Base-by-base conservation (phyloP, 2,113 vertebrate species). In the Brachypteracias leptosomus region DNA sequence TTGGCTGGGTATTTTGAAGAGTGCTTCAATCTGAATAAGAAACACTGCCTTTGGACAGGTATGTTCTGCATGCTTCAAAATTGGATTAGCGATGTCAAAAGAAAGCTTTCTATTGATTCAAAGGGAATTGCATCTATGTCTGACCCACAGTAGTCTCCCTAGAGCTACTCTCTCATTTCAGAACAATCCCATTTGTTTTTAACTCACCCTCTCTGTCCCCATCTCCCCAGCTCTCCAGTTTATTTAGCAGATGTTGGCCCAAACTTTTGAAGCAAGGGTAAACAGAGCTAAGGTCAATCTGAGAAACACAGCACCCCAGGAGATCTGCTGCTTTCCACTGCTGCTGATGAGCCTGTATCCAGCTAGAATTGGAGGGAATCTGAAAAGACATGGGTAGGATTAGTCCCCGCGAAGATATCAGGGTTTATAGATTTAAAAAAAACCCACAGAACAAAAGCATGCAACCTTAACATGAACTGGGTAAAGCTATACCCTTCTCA, bases 281-380 rank as follows among this genome's bases (percentile, higher is more conserved):
- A 96, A 91, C 67, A 74, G 93, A 95, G 61, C 95, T 96, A 93
- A 96, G 92, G 95, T 94, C 90, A 93, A 11, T 52, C 73, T 62
- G 73, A 84, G 90, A 93, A 96, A 88, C 65, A 55, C 68, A 93
- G 57, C 55, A 59, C 82, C 72, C 72, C 79, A 67, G 85, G 90
- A 96, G 93, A 90, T 52, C 85, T 93, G 83, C 84, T 89, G 80
- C 76, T 83, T 86, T 89, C 74, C 93, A 20, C 73, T 80, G 65
- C 83, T 92, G 36, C 57, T 91, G 68, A 16, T 0, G 2, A 94
- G 85, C 38, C 40, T 61, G 25, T 8, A 5, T 88, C 61, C 61
- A 46, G 13, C 79, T 33, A 58, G 57, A 94, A 61, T 24, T 63
- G 67, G 47, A 75, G 73, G 61, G 61, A 61, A 42, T 68, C 68